Evolutionary conservation across 1,140 invertebrate species (phyloP).

Genomic region (Drosophila varians): DNA sequence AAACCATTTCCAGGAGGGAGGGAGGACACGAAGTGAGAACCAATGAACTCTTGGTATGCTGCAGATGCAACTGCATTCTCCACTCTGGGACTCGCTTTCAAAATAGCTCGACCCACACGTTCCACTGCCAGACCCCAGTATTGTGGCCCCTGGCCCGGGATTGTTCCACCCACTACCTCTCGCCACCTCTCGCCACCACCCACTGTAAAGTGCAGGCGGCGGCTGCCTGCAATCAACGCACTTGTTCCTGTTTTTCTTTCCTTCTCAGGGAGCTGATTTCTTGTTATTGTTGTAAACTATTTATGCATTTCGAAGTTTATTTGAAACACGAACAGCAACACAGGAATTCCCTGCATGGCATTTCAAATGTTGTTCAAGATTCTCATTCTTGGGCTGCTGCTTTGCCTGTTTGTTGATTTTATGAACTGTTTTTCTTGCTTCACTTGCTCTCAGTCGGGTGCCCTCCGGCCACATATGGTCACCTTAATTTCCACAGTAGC

Average conservation of each 20-base stretch:
- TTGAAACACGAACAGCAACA: conserved; percentile 66
- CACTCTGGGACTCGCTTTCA: conserved; percentile 37
- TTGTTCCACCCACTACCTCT: conserved; percentile 21
- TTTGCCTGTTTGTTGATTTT: conserved; percentile 76
- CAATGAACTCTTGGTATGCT: conserved; percentile 69
- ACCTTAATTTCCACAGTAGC: conserved; percentile 61
- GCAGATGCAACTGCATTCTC: conserved; percentile 45
- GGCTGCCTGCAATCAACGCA: conserved; percentile 72
- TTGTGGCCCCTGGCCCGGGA: neutral
- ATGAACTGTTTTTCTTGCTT: conserved; percentile 80
- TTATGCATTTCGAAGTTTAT: conserved; percentile 81
- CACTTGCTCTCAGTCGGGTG: conserved; percentile 70
- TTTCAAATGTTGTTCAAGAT: conserved; percentile 56
- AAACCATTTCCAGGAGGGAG: neutral
- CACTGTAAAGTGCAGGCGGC: conserved; percentile 52
- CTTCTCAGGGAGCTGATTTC: conserved; percentile 43
- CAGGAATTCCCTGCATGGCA: conserved; percentile 53
- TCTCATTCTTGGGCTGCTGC: conserved; percentile 20
- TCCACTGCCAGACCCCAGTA: neutral
- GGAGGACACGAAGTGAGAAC: conserved; percentile 26
- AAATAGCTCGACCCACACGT: conserved; percentile 56
- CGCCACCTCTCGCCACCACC: conserved; percentile 18
- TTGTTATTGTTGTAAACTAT: conserved; percentile 82
- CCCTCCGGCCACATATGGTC: conserved; percentile 79
- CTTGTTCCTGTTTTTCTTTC: conserved; percentile 72